Conservation (phyloP, 1,140 invertebrate species). For the Scaptomyza graminum region DNA sequence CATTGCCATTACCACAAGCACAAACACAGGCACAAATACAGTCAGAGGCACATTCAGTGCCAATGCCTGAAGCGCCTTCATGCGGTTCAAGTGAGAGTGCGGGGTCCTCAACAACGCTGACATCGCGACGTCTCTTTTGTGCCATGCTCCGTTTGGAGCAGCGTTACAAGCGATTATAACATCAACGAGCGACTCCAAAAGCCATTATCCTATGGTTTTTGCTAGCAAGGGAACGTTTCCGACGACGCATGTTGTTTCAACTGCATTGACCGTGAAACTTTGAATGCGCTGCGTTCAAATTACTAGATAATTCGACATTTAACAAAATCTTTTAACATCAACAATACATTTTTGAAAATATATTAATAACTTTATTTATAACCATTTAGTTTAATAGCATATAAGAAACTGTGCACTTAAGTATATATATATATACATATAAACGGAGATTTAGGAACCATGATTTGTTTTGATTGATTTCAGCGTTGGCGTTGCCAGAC, state of each 20-base stretch:
- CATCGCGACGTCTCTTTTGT: conserved; percentile 26
- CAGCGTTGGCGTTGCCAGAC: conserved; percentile 13
- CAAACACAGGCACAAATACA: conserved; percentile 36
- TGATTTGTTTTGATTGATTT: conserved; percentile 8
- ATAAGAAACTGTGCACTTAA: too few relatives aligned
- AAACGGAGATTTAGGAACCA: not conserved
- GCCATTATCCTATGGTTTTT: conserved; percentile 64
- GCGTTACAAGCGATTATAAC: conserved; percentile 59
- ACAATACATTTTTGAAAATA: too few relatives aligned
- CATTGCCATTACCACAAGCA: conserved; percentile 18
- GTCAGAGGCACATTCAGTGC: conserved; percentile 50
- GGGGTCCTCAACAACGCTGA: conserved; percentile 14
- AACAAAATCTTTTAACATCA: not conserved
- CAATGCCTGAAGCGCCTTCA: conserved; percentile 60
- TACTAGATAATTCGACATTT: too few relatives aligned
- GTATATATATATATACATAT: too few relatives aligned
- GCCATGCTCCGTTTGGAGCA: conserved; percentile 43
- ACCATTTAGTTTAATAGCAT: too few relatives aligned
- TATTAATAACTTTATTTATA: too few relatives aligned
- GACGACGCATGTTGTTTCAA: conserved; percentile 23
- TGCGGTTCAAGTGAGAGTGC: conserved; percentile 52
- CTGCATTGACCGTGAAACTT: conserved; percentile 10
- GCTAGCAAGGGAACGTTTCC: conserved; percentile 3
- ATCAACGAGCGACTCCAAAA: conserved; percentile 61
- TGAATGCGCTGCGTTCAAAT: not conserved